phyloP scores from a whole-genome alignment of 2,113 vertebrate species.

The Hypocryptadius cinnamomeus region DNA sequence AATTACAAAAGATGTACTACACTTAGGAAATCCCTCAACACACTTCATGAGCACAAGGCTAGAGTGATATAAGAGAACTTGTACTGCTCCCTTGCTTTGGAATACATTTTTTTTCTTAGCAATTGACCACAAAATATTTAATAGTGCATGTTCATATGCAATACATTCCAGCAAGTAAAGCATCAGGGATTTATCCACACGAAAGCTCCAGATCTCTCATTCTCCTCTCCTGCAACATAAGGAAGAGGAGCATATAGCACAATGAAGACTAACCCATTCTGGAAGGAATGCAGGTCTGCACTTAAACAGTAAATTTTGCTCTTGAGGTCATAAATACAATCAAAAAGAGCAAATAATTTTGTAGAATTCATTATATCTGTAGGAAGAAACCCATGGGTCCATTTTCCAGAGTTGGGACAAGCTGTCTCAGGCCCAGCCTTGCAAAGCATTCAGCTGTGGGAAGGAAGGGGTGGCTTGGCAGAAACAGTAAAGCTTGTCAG shows the following conservation, averaged over 20 bases:
- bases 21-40: neutral
- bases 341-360: neutral
- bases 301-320: neutral
- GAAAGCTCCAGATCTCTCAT: neutral
- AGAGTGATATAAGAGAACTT: neutral
- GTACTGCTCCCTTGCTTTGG: neutral
- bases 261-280: neutral
- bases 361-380: neutral
- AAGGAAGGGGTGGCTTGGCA: constrained; percentile 30
- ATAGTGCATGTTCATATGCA: neutral
- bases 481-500: neutral
- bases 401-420: neutral
- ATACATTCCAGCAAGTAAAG: neutral
- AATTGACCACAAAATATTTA: neutral
- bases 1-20: neutral
- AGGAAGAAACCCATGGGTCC: neutral
- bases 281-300: neutral
- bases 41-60: neutral
- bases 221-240: neutral
- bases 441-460: neutral
- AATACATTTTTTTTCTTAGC: neutral
- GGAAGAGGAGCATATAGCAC: neutral
- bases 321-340: neutral
- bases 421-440: neutral
- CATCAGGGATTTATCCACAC: neutral